These are phyloP conservation scores for Meloidogyne chitwoodi DNA, from an alignment of 1,140 invertebrate species.

Conservation along the genomic window DNA sequence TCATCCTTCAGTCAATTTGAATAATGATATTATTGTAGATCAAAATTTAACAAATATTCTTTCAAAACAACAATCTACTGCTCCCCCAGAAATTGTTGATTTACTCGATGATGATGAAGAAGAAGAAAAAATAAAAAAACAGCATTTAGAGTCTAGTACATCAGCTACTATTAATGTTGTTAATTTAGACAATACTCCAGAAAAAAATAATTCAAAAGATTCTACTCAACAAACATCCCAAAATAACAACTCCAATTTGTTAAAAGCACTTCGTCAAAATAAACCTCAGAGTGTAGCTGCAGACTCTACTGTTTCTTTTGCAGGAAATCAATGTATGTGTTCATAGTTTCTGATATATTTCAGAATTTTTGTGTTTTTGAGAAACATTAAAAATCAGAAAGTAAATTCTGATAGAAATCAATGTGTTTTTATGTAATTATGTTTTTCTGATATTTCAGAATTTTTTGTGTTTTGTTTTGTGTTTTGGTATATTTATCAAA, in stretches of 20 bases:
- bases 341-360: too few relatives aligned
- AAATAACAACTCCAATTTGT: not conserved
- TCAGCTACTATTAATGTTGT: not conserved
- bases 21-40: not conserved
- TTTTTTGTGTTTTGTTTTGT: too few relatives aligned
- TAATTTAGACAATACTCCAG: not conserved
- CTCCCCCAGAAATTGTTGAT: not conserved
- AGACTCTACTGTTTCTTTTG: conserved; percentile 6
- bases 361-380: not conserved
- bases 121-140: not conserved
- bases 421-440: too few relatives aligned
- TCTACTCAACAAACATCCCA: not conserved
- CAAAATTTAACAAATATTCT: not conserved
- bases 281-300: conserved; percentile 14
- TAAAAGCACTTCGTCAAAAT: not conserved
- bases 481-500: too few relatives aligned
- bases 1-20: not conserved
- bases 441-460: too few relatives aligned
- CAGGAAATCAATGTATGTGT: not conserved
- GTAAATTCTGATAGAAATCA: too few relatives aligned
- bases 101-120: not conserved
- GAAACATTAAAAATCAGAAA: too few relatives aligned
- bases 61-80: not conserved
- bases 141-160: not conserved
- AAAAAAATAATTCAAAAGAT: not conserved